phyloP scores from a whole-genome alignment of 2,113 vertebrate genomes.

The Microtus pennsylvanicus region DNA sequence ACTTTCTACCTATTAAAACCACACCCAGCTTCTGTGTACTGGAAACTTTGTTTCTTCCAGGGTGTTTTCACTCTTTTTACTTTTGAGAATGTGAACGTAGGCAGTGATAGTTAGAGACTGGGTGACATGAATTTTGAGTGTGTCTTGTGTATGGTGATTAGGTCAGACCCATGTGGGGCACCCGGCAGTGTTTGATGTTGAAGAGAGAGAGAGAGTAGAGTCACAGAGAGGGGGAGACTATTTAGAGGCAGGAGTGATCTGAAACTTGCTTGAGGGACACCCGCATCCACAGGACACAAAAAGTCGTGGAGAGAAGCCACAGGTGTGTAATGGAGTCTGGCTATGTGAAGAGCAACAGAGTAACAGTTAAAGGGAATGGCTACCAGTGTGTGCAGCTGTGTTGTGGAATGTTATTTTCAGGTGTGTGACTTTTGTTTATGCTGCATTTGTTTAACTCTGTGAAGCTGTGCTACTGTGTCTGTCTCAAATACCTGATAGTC shows the following conservation, averaged over 20 bases:
- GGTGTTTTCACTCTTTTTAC: not conserved
- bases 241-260: not conserved
- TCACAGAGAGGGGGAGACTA: not conserved
- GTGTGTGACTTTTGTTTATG: too few relatives aligned
- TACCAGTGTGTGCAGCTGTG: not conserved
- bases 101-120: accelerated
- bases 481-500: too few relatives aligned
- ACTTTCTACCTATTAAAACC: accelerated
- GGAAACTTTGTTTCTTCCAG: not conserved
- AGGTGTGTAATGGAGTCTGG: not conserved
- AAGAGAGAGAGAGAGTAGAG: accelerated
- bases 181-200: accelerated
- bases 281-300: accelerated
- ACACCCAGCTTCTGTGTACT: not conserved
- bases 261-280: accelerated
- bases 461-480: too few relatives aligned
- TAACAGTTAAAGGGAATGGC: too few relatives aligned
- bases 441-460: too few relatives aligned
- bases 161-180: not conserved
- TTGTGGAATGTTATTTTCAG: too few relatives aligned
- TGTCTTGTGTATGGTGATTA: accelerated
- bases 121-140: accelerated
- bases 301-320: too few relatives aligned
- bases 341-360: too few relatives aligned
- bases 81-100: not conserved